Evolutionary conservation across 53 echinoderm and acorn worm genomes (phyloP).

Genomic region (Patiria pectinifera): DNA sequence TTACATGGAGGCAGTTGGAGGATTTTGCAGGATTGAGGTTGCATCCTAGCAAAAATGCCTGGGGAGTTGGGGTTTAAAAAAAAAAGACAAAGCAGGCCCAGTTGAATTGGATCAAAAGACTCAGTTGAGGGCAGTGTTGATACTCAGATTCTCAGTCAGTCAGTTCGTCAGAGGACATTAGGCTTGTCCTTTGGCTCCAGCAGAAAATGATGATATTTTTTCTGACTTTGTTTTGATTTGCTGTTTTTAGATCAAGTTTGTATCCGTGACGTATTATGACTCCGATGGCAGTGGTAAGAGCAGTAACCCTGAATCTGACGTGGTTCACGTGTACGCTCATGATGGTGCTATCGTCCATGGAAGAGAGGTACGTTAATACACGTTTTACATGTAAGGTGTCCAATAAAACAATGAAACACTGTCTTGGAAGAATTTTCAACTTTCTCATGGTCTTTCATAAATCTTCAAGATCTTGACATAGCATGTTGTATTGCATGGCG

Average conservation of each 20-base stretch:
- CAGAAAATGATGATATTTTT: neutral
- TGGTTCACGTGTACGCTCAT: constrained; percentile 85
- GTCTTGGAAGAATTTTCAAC: too few relatives aligned
- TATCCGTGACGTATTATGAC: constrained; percentile 86
- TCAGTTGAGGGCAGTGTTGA: too few relatives aligned
- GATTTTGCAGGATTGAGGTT: too few relatives aligned
- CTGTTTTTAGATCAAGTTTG: constrained; percentile 70
- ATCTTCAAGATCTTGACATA: too few relatives aligned
- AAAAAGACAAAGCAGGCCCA: too few relatives aligned
- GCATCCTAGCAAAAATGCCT: too few relatives aligned
- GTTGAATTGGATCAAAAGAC: too few relatives aligned
- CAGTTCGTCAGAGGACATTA: neutral
- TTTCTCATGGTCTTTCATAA: too few relatives aligned
- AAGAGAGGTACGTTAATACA: constrained; percentile 65
- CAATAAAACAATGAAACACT: neutral
- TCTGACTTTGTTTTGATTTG: neutral
- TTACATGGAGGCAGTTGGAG: too few relatives aligned
- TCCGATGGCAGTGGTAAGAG: constrained; percentile 85
- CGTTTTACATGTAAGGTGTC: neutral
- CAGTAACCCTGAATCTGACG: constrained; percentile 89
- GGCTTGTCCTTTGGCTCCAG: too few relatives aligned
- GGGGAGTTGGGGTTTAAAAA: too few relatives aligned
- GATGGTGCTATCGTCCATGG: constrained; percentile 83
- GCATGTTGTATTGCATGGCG: too few relatives aligned
- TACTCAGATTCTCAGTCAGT: neutral